Evolutionary conservation across 2,113 vertebrate genomes (phyloP).

Genomic region (Alligator sinensis): DNA sequence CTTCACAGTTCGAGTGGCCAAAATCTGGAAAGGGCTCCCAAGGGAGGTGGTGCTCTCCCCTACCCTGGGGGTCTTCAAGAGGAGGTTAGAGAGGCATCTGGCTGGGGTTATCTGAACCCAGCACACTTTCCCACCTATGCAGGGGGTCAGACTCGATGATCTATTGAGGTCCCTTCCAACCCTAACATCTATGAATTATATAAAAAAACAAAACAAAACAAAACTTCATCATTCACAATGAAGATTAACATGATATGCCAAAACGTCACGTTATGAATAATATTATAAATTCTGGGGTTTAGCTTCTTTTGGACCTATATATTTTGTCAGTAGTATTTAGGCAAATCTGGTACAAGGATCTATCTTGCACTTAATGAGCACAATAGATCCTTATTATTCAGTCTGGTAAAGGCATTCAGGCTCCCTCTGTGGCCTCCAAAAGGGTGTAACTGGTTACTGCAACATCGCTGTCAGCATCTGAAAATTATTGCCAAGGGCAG

Average conservation of each 20-base stretch:
- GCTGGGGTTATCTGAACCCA: no score
- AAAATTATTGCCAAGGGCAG: neutral
- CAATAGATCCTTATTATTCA: neutral
- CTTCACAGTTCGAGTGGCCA: no score
- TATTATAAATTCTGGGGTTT: neutral
- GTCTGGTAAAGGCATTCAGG: neutral
- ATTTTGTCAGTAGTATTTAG: neutral
- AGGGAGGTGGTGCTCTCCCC: no score
- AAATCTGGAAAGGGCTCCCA: no score
- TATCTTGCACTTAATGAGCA: no score
- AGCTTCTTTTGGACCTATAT: neutral
- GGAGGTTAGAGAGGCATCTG: no score
- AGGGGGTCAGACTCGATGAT: no score
- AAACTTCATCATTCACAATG: neutral
- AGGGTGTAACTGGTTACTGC: neutral
- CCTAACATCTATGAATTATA: no score
- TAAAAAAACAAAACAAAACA: no score
- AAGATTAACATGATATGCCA: slow-evolving; percentile 4
- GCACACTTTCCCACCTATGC: no score
- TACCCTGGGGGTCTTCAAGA: no score
- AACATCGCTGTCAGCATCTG: neutral
- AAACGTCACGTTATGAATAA: neutral
- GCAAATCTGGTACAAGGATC: neutral
- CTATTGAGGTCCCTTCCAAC: no score
- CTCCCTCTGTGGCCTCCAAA: neutral